These are phyloP conservation scores for Ceratitis capitata DNA, from an alignment of 1,140 invertebrate genomes.

Conservation along the genomic window DNA sequence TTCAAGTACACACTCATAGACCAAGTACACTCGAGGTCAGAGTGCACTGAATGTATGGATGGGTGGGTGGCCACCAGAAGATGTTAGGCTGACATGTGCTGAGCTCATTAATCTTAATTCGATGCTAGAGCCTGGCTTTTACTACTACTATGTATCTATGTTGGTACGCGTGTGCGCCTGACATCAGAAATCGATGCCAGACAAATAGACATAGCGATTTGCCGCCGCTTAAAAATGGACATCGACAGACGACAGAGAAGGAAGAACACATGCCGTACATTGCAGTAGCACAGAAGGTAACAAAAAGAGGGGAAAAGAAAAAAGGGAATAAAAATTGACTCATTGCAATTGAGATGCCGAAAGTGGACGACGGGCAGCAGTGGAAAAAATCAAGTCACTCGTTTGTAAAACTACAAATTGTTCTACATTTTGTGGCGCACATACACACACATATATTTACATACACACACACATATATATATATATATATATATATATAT, in stretches of 20 bases:
- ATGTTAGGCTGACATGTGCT: slow-evolving; percentile 9
- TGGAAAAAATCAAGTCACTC: neutral
- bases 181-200: slow-evolving; percentile 9
- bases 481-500: neutral
- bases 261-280: neutral
- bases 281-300: neutral
- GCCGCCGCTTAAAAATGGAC: slow-evolving; percentile 4
- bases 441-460: neutral
- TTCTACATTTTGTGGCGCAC: neutral
- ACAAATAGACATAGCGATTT: slow-evolving; percentile 7
- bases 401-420: neutral
- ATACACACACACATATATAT: neutral
- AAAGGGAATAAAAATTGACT: neutral
- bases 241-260: neutral
- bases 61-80: neutral
- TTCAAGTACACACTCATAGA: neutral
- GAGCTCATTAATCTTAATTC: slow-evolving; percentile 21
- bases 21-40: neutral
- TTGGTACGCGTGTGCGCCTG: too few relatives aligned
- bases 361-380: neutral
- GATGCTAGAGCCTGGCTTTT: neutral
- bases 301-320: neutral
- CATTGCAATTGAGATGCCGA: neutral
- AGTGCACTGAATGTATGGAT: too few relatives aligned
- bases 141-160: too few relatives aligned